Conservation (phyloP, 2,113 vertebrate species). For the Zapornia atra region DNA sequence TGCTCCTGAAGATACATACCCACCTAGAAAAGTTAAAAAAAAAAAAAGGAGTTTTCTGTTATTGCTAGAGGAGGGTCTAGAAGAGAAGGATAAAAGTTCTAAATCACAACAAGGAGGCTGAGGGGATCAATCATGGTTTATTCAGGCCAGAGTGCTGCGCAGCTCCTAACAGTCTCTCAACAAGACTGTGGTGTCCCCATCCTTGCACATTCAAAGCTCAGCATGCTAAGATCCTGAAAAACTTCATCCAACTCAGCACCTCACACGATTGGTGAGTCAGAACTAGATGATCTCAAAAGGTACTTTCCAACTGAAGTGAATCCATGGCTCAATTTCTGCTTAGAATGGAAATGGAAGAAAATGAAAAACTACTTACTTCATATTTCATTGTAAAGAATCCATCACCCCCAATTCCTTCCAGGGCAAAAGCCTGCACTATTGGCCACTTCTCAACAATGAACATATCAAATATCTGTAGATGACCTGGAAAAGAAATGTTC, state of each 20-base stretch:
- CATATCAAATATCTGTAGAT: conserved; percentile 95
- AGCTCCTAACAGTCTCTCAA: background rate
- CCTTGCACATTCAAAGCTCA: background rate
- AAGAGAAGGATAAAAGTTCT: background rate
- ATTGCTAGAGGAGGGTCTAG: background rate
- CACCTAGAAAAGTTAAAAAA: rapidly evolving
- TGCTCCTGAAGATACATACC: background rate
- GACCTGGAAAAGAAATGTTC: conserved; percentile 77
- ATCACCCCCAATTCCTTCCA: conserved; percentile 95
- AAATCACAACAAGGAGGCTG: background rate
- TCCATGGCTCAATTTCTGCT: background rate
- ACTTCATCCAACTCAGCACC: background rate
- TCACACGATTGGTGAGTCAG: background rate
- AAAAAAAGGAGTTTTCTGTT: background rate
- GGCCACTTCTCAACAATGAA: conserved; percentile 98
- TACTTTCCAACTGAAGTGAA: background rate
- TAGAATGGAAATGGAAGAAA: background rate
- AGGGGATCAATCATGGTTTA: background rate
- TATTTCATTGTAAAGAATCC: conserved; percentile 98
- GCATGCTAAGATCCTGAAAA: background rate
- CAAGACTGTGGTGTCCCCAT: rapidly evolving
- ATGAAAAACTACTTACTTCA: conserved; percentile 74
- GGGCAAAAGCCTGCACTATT: conserved; percentile 93
- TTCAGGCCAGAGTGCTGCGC: background rate
- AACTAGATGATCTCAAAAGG: background rate